Base-by-base conservation (phyloP, 2,113 vertebrate genomes). In the Xenopus laevis region DNA sequence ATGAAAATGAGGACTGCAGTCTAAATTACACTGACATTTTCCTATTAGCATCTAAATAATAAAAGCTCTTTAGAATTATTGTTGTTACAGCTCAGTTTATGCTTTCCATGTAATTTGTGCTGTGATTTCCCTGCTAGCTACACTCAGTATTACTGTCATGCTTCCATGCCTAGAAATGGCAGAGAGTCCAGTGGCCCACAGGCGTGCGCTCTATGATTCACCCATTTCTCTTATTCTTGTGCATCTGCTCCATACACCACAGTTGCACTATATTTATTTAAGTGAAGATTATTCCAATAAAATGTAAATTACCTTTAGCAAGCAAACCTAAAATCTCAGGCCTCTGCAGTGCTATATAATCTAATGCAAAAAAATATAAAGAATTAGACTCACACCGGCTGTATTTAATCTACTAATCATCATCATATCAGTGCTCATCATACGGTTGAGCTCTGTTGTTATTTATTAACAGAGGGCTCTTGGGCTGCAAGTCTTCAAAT, bases 271-370 rank as follows among this genome's bases (percentile, higher is more conserved):
- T 66, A 66, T 63, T 71, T 12, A 64, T 74, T 68, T 68, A 45
- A 68, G 55, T 33, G 44, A 52, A 57, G 67, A 68, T 61, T 74
- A 74, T 74, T 74, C 72, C 72, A 74, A 68, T 74, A 52, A 74
- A 74, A 74, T 74, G 72, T 60, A 68, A 74, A 74, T 74, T 23
- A 61, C 47, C 47, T 30, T 21, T 23, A 59, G 64, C 66, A 60
- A 52, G 33, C 45, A 72, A 72, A 64, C 71, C 52, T 68, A 33
- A 68, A 68, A 50, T 9, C 44, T 33, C 65, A 68, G 65, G 53
- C 33, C 23, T 27, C 23, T 27, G 23, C 23, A 27, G 23, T 27
- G 23, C 4, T 27, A 27, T 27, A 27, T 18, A 65, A 55, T 40
- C 2, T 65, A 50, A 50, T 50, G 47, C 47, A 50, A 50, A 40